phyloP scores from a whole-genome alignment of 2,113 vertebrate genomes.

The Elgaria multicarinata region DNA sequence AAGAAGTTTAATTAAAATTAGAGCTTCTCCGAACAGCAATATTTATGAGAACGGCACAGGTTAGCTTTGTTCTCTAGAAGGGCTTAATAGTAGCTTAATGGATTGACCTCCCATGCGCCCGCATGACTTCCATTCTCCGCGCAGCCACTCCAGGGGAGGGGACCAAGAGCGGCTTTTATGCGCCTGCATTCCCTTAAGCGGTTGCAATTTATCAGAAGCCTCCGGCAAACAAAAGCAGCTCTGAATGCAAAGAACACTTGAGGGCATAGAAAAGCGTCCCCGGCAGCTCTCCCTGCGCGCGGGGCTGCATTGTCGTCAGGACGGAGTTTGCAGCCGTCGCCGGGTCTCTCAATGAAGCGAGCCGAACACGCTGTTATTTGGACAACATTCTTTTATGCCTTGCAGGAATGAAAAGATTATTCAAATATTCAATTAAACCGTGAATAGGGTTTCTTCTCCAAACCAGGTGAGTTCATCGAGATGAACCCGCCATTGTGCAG shows the following conservation, averaged over 20 bases:
- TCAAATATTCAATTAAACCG: conserved; percentile 99
- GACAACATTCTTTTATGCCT: conserved; percentile 96
- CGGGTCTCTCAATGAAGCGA: conserved; percentile 82
- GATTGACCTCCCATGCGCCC: conserved; percentile 92
- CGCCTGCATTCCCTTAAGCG: conserved; percentile 91
- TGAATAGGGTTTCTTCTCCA: conserved; percentile 91
- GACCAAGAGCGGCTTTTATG: conserved; percentile 79
- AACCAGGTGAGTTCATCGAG: conserved; percentile 86
- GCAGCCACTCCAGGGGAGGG: conserved; percentile 82
- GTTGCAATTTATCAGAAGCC: conserved; percentile 95
- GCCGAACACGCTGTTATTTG: conserved; percentile 87
- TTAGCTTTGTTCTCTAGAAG: conserved; percentile 91
- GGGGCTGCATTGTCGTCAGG: conserved; percentile 83
- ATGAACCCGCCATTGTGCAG: conserved; percentile 78
- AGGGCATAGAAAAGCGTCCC: conserved; percentile 80
- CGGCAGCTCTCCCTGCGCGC: conserved; percentile 78
- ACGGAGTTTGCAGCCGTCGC: conserved; percentile 87
- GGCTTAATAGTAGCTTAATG: conserved; percentile 95
- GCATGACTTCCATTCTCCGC: conserved; percentile 88
- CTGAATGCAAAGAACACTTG: conserved; percentile 93
- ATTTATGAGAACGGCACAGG: conserved; percentile 91
- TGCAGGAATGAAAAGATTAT: conserved; percentile 96
- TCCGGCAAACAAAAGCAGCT: conserved; percentile 90
- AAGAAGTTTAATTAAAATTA: conserved; percentile 97
- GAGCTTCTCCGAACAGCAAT: conserved; percentile 88